Evolutionary conservation across 2,113 vertebrate species (phyloP), one percentile per base, ranked within the genome.

Genomic region (Myodes glareolus): DNA sequence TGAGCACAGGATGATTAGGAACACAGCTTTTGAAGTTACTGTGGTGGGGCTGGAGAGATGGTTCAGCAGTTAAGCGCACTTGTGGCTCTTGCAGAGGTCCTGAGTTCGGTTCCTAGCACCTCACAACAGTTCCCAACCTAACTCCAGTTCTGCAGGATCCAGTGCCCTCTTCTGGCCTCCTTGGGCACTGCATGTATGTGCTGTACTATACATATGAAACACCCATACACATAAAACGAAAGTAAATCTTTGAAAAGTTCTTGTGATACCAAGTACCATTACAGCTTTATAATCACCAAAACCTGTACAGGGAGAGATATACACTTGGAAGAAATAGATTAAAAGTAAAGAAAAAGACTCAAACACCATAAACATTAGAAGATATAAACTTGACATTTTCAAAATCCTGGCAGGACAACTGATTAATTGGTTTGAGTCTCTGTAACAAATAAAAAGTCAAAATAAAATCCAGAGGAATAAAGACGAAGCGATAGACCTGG

Each of bases 391-490:
- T 96, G 88, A 25, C 52, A 96, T 82, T 96, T 91, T 94, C 91
- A 88, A 96, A 96, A 80, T 84, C 92, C 11, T 84, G 42, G 52
- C 70, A 93, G 88, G 90, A 88, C 9, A 92, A 87, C 36, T 45
- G 82, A 96, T 93, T 52, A 90, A 92, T 73, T 85, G 78, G 88
- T 68, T 87, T 52, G 70, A 29, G 70, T 94, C 12, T 47, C 39
- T 36, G 63, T 12, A 81, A 70, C 52, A 88, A 70, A 91, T 89
- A 88, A 95, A 76, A 92, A 78, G 65, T 81, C 25, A 89, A 94
- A 91, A 92, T 95, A 96, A 96, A 91, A 91, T 76, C 50, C 82
- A 97, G 95, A 97, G 77, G n/a, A 68, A 70, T 77, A 91, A 95
- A 86, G 84, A 73, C 36, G 50, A 73, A 95, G 78, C 1, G 78